Conservation (phyloP, 2,797 vertebrate species). For the Strix occidentalis region DNA sequence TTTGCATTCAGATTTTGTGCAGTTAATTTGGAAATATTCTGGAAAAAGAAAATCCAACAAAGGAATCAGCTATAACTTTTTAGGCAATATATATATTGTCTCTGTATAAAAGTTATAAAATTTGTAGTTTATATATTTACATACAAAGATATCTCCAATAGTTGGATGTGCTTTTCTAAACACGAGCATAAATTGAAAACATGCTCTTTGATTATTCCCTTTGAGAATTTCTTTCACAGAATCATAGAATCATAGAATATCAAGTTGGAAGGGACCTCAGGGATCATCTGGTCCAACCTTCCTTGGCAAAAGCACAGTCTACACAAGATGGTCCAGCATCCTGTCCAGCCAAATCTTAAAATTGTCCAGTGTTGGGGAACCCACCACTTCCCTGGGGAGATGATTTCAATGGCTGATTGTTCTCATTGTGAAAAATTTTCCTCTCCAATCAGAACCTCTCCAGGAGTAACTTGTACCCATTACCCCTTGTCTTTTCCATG, state of each 20-base stretch:
- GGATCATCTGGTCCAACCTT: neutral
- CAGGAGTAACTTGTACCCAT: too few relatives aligned
- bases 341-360: neutral
- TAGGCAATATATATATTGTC: too few relatives aligned
- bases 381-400: too few relatives aligned
- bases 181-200: neutral
- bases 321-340: neutral
- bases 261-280: neutral
- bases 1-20: neutral
- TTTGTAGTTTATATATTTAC: neutral
- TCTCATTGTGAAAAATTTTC: too few relatives aligned
- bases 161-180: neutral
- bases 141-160: neutral
- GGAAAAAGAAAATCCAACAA: neutral
- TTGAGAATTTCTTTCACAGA: neutral
- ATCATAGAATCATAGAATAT: neutral
- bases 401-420: too few relatives aligned
- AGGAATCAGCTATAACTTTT: neutral
- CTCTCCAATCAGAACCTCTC: too few relatives aligned
- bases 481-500: neutral
- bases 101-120: neutral
- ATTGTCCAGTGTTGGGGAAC: too few relatives aligned
- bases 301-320: fast-evolving
- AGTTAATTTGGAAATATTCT: neutral
- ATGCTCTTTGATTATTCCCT: neutral